A percentile compares a stretch with the other conserved stretches of the same genome.
Conservation (phyloP, 2,113 vertebrate species). For the Brachirus orientalis region DNA sequence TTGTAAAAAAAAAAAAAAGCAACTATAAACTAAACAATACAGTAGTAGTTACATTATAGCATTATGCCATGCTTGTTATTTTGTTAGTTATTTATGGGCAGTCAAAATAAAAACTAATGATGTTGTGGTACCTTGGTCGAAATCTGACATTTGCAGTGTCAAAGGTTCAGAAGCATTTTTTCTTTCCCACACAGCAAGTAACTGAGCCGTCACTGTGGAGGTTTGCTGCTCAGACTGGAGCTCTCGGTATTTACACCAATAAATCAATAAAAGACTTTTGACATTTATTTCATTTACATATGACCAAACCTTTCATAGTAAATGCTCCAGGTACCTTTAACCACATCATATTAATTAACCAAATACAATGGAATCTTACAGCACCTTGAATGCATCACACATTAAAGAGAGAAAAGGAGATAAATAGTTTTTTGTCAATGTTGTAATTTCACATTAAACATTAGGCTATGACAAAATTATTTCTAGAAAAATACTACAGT, state of each 20-base stretch:
- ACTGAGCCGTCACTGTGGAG: slow-evolving; percentile 1
- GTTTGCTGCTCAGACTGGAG: slow-evolving; percentile 26
- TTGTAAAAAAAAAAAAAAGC: slow-evolving; percentile 74
- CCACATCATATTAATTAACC: not conserved
- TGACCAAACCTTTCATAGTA: not conserved
- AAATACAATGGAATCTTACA: no score
- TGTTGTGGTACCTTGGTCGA: not conserved
- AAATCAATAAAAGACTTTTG: not conserved
- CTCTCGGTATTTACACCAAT: not conserved
- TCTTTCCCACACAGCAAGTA: not conserved
- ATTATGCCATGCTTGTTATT: slow-evolving; percentile 72
- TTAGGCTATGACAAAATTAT: no score
- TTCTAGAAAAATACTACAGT: not conserved
- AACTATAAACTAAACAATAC: slow-evolving; percentile 76
- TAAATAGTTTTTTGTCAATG: not conserved
- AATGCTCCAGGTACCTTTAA: not conserved
- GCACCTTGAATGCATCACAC: slow-evolving; percentile 17
- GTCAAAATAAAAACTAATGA: slow-evolving; percentile 37
- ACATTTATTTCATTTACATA: not conserved
- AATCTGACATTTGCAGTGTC: slow-evolving; percentile 1
- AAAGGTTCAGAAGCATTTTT: no score
- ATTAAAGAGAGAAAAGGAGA: slow-evolving; percentile 3
- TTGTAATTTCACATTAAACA: slow-evolving; percentile 54
- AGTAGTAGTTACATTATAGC: slow-evolving; percentile 79
- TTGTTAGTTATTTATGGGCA: slow-evolving; percentile 73